phyloP scores from a whole-genome alignment of 2,113 vertebrate genomes.

The Todiramphus chloris region DNA sequence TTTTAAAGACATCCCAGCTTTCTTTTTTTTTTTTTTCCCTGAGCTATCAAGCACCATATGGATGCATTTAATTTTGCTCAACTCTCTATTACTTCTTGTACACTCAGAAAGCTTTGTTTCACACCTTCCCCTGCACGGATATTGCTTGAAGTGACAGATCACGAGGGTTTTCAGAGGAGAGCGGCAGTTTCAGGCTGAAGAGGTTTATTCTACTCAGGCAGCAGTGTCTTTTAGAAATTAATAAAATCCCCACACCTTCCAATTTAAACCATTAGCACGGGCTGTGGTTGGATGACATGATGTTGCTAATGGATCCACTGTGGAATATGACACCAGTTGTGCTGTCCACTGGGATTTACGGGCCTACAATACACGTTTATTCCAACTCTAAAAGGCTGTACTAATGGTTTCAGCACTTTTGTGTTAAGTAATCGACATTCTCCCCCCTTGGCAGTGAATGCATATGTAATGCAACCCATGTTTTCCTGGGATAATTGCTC shows the following conservation, averaged over 20 bases:
- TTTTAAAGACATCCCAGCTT: slow-evolving; percentile 1
- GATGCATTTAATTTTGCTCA: neutral
- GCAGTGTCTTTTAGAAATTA: neutral
- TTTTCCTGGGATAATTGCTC: slow-evolving; percentile 75
- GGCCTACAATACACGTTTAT: slow-evolving; percentile 78
- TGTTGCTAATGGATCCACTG: slow-evolving; percentile 79
- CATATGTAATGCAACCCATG: slow-evolving; percentile 73
- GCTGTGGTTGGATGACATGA: slow-evolving; percentile 75
- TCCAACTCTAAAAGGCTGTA: slow-evolving; percentile 75
- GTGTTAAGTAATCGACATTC: slow-evolving; percentile 76
- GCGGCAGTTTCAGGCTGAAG: slow-evolving; percentile 31
- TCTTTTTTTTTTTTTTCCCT: neutral
- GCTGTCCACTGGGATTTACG: slow-evolving; percentile 69
- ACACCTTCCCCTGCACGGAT: neutral
- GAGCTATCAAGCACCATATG: neutral
- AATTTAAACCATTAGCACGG: slow-evolving; percentile 78
- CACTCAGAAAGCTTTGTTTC: neutral
- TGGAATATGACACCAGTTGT: slow-evolving; percentile 79
- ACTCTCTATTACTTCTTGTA: neutral
- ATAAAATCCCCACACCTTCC: slow-evolving; percentile 50
- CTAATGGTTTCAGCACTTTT: slow-evolving; percentile 82
- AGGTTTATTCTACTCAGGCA: slow-evolving; percentile 31
- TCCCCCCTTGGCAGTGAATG: slow-evolving; percentile 56
- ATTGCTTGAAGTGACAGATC: neutral
- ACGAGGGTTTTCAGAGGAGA: neutral